A percentile compares a stretch with the other conserved stretches of the same genome.
Conservation (phyloP, 37 sponge, comb jelly and placozoan species). For the Oopsacas minuta region DNA sequence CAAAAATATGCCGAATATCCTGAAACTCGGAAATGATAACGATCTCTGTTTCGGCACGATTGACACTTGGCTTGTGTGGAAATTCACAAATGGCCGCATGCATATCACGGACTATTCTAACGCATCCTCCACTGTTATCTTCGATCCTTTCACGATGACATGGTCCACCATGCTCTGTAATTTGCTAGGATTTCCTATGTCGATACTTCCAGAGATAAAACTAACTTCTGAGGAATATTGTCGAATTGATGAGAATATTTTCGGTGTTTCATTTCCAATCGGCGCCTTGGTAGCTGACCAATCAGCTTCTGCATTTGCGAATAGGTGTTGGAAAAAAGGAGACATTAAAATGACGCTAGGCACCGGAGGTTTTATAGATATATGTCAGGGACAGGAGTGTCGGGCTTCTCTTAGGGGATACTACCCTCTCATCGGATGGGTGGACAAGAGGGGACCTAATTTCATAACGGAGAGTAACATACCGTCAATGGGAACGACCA, state of each 20-base stretch:
- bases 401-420: conserved; percentile 63
- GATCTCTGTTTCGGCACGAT: conserved; percentile 78
- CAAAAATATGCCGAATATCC: conserved; percentile 46
- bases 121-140: conserved; percentile 57
- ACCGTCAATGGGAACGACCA: conserved; percentile 64
- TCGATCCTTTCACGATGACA: conserved; percentile 57
- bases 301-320: conserved; percentile 81
- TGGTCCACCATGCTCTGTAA: conserved; percentile 50
- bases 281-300: conserved; percentile 72
- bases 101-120: conserved; percentile 88
- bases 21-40: conserved; percentile 28
- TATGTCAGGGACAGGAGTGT: conserved; percentile 62
- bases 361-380: conserved; percentile 62
- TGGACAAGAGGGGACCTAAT: conserved; percentile 45
- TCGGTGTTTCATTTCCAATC: conserved; percentile 58
- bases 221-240: conserved; percentile 60
- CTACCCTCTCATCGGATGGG: conserved; percentile 90
- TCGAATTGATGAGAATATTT: conserved; percentile 26
- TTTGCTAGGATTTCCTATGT: conserved; percentile 42
- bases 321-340: conserved; percentile 70
- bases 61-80: conserved; percentile 90
- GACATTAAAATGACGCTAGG: conserved; percentile 76
- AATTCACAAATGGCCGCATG: conserved; percentile 58
- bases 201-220: conserved; percentile 61
- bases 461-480: conserved; percentile 76